Evolutionary conservation across 2,113 vertebrate genomes (phyloP).

Genomic region (Clarias macrocephalus): DNA sequence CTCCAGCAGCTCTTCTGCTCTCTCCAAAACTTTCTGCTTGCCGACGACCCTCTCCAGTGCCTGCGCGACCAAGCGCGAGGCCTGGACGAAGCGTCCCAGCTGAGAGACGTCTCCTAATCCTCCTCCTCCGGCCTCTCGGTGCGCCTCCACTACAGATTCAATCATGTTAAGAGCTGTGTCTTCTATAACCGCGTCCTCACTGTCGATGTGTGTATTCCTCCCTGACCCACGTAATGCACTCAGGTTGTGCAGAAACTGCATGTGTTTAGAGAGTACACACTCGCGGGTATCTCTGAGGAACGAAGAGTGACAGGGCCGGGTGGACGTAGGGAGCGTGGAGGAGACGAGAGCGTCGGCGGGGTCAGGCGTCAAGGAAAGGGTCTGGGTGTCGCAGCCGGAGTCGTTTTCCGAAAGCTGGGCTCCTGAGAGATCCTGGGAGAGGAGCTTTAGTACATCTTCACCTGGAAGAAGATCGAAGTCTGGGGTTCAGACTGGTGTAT

Average conservation of each 20-base stretch:
- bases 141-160: slow-evolving; percentile 72
- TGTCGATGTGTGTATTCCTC: slow-evolving; percentile 61
- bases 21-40: slow-evolving; percentile 65
- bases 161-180: slow-evolving; percentile 80
- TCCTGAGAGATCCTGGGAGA: slow-evolving; percentile 58
- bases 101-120: slow-evolving; percentile 60
- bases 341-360: neutral
- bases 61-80: slow-evolving; percentile 65
- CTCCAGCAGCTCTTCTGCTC: slow-evolving; percentile 77
- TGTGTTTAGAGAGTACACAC: slow-evolving; percentile 61
- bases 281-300: slow-evolving; percentile 25
- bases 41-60: slow-evolving; percentile 69
- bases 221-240: slow-evolving; percentile 71
- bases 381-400: slow-evolving; percentile 73
- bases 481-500: neutral
- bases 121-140: slow-evolving; percentile 63
- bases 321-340: neutral
- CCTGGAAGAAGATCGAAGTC: slow-evolving; percentile 45
- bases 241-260: slow-evolving; percentile 80
- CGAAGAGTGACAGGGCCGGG: rapidly evolving
- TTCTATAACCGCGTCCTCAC: slow-evolving; percentile 65
- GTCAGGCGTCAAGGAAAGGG: slow-evolving; percentile 48
- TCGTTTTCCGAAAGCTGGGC: slow-evolving; percentile 54
- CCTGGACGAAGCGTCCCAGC: slow-evolving; percentile 68
- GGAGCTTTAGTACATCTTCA: neutral